phyloP scores from a whole-genome alignment of 1,140 invertebrate genomes.

The Drosophila funebris region DNA sequence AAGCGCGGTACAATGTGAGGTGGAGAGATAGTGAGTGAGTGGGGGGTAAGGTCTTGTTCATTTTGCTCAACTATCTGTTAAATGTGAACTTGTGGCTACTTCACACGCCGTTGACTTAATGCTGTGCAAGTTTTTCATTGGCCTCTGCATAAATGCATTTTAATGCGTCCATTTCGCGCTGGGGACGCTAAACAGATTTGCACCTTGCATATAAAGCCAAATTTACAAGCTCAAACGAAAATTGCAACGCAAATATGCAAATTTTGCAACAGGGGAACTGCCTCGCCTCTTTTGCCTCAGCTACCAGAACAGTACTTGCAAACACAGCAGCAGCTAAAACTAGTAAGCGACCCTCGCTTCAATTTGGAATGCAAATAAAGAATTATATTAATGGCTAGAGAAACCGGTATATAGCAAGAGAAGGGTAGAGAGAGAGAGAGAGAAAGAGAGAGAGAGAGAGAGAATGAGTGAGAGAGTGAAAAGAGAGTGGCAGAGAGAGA shows the following conservation, averaged over 20 bases:
- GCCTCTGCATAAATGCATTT: constrained; percentile 75
- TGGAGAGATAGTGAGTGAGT: too few relatives aligned
- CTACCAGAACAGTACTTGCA: background rate
- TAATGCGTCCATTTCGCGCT: constrained; percentile 47
- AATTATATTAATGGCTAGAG: background rate
- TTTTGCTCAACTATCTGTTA: constrained; percentile 14
- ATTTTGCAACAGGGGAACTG: constrained; percentile 41
- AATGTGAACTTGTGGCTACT: constrained; percentile 35
- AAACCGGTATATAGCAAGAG: background rate
- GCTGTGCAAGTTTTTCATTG: constrained; percentile 57
- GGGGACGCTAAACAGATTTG: constrained; percentile 73
- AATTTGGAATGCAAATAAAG: background rate
- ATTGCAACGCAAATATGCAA: constrained; percentile 77
- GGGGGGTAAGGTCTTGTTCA: background rate
- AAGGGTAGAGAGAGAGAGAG: background rate
- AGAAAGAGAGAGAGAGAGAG: too few relatives aligned
- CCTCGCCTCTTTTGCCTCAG: background rate
- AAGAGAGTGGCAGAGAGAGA: too few relatives aligned
- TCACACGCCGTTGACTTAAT: constrained; percentile 58
- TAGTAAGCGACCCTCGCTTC: constrained; percentile 14
- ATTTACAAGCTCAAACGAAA: constrained; percentile 74
- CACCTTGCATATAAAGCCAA: constrained; percentile 73
- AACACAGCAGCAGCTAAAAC: background rate
- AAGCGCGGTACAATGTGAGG: too few relatives aligned
- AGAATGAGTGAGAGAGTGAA: too few relatives aligned